Conservation (phyloP, 2,888 invertebrate species). For the Gordius sp. region DNA sequence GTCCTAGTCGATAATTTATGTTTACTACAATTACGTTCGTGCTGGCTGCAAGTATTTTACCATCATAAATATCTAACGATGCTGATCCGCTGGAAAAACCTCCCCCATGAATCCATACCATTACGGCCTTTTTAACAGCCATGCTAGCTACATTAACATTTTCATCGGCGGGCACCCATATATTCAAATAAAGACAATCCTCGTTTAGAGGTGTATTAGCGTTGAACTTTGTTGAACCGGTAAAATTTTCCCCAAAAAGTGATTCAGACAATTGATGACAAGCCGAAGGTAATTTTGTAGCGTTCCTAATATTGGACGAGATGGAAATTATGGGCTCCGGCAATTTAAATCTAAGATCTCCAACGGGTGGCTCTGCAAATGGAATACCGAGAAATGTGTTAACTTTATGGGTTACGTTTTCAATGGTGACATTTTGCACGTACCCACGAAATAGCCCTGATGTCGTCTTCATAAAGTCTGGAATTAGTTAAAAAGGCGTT, state of each 20-base stretch:
- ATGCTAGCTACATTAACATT: neutral
- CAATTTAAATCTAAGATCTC: constrained; percentile 51
- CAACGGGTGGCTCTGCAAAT: constrained; percentile 49
- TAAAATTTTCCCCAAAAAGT: constrained; percentile 40
- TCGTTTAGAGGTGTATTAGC: constrained; percentile 67
- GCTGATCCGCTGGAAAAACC: constrained; percentile 30
- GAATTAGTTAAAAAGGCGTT: no score
- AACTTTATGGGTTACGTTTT: no score
- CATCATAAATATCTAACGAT: constrained; percentile 31
- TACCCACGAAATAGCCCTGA: no score
- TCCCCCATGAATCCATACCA: constrained; percentile 28
- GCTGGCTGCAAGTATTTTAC: constrained; percentile 34
- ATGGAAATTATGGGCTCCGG: constrained; percentile 55
- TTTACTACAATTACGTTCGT: constrained; percentile 75
- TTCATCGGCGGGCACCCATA: constrained; percentile 43
- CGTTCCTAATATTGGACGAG: constrained; percentile 43
- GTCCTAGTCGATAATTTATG: constrained; percentile 59
- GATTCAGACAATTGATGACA: constrained; percentile 70
- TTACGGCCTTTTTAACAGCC: constrained; percentile 21
- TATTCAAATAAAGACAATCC: constrained; percentile 78
- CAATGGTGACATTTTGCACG: no score
- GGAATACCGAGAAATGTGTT: constrained; percentile 38
- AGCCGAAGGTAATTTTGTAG: constrained; percentile 54
- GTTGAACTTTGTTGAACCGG: constrained; percentile 74
- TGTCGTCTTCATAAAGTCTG: no score